These are phyloP conservation scores for Sebastiscus tertius DNA, from an alignment of 2,797 vertebrate genomes.

Conservation along the genomic window DNA sequence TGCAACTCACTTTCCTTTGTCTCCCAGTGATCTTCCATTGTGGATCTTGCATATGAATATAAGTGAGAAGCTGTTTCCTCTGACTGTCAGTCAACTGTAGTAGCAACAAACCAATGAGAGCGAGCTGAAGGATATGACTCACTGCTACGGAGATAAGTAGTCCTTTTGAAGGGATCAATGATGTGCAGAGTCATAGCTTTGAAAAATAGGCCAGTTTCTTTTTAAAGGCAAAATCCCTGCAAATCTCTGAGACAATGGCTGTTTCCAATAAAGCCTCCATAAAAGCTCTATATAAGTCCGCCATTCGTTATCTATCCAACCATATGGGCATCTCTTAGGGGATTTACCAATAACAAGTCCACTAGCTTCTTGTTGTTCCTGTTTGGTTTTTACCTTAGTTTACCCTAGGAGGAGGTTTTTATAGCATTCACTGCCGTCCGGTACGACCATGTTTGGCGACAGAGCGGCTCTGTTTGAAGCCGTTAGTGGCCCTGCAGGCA, in stretches of 20 bases:
- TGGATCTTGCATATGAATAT: constrained; percentile 12
- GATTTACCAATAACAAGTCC: constrained; percentile 50
- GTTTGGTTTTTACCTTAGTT: constrained; percentile 36
- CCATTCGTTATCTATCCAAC: constrained; percentile 60
- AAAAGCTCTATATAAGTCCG: constrained; percentile 52
- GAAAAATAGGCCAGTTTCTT: constrained; percentile 73
- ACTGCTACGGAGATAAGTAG: constrained; percentile 64
- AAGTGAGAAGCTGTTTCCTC: constrained; percentile 19
- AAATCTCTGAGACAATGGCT: constrained; percentile 74
- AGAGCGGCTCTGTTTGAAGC: neutral
- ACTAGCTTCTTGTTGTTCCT: constrained; percentile 3
- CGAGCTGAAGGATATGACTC: constrained; percentile 62
- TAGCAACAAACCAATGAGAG: constrained; percentile 35
- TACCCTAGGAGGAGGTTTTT: neutral
- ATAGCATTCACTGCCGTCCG: neutral
- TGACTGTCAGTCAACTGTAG: constrained; percentile 37
- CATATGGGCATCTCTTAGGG: constrained; percentile 48
- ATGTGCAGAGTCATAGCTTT: constrained; percentile 71
- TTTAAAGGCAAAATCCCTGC: constrained; percentile 73
- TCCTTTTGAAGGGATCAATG: constrained; percentile 69
- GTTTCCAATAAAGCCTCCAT: constrained; percentile 57
- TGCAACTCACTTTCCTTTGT: constrained; percentile 55
- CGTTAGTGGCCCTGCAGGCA: neutral
- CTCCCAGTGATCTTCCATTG: constrained; percentile 42
- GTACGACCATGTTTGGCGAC: neutral